phyloP scores from a whole-genome alignment of 2,888 invertebrate genomes.

The Monoplex corrugatus region DNA sequence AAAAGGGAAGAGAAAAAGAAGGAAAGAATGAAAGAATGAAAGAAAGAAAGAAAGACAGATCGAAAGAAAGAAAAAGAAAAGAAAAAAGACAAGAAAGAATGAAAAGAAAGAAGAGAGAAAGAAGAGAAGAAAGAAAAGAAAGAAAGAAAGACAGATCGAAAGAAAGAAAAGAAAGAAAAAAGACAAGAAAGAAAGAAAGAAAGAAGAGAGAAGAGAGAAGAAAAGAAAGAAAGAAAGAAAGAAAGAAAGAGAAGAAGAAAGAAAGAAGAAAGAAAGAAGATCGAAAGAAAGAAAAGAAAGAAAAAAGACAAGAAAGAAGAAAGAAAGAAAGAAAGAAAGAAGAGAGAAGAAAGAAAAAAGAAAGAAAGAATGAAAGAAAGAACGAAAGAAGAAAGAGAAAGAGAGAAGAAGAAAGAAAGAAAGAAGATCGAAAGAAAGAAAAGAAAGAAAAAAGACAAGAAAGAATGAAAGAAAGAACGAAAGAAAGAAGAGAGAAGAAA shows the following conservation, averaged over 20 bases:
- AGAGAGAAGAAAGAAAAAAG: too few species aligned
- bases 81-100: slow-evolving; percentile 23
- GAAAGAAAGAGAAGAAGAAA: neutral
- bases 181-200: too few species aligned
- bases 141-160: neutral
- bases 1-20: neutral
- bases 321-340: too few species aligned
- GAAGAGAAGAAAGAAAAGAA: neutral
- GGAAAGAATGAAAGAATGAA: neutral
- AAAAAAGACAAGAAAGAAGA: too few species aligned
- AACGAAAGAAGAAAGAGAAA: too few species aligned
- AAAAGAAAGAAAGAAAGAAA: neutral
- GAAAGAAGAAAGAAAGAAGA: neutral
- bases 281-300: neutral
- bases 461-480: too few species aligned
- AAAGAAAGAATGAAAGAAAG: too few species aligned
- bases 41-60: slow-evolving; percentile 19
- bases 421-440: too few species aligned
- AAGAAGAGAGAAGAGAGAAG: too few species aligned
- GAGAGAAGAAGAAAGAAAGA: too few species aligned
- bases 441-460: too few species aligned
- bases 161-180: neutral
- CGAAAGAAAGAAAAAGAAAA: slow-evolving; percentile 28
- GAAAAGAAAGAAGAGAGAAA: neutral
- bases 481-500: too few species aligned